Percentiles rank a stretch among this genome's conserved stretches.
phyloP scores from a whole-genome alignment of 2,888 invertebrate genomes.

The Synergus umbraculus region DNA sequence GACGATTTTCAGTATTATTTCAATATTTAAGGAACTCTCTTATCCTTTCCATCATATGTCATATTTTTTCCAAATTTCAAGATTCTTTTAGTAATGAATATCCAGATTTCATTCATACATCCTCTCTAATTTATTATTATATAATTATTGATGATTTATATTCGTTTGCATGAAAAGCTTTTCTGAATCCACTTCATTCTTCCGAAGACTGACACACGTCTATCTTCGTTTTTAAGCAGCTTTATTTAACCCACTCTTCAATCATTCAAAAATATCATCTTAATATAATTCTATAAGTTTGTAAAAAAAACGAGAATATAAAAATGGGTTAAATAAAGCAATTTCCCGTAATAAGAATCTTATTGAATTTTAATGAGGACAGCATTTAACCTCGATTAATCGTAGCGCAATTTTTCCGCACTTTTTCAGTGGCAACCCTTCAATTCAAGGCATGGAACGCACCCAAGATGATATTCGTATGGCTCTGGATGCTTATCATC shows the following conservation, averaged over 20 bases:
- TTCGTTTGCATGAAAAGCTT: background rate
- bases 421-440: slow-evolving; percentile 86
- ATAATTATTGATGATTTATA: slow-evolving; percentile 26
- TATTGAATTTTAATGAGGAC: slow-evolving; percentile 75
- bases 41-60: slow-evolving; percentile 10
- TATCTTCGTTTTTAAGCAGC: background rate
- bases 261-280: background rate
- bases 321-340: slow-evolving; percentile 22
- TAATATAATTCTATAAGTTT: background rate
- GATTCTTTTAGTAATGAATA: background rate
- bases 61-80: background rate
- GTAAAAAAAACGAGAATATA: background rate
- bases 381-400: slow-evolving; percentile 77
- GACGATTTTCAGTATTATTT: slow-evolving; percentile 40
- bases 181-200: background rate
- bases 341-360: slow-evolving; percentile 26
- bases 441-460: slow-evolving; percentile 76
- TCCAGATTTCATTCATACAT: slow-evolving; percentile 8
- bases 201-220: background rate
- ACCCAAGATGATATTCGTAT: slow-evolving; percentile 93
- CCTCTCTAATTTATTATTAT: background rate
- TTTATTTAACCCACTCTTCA: background rate
- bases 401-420: slow-evolving; percentile 87
- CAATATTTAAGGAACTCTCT: slow-evolving; percentile 2
- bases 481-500: slow-evolving; percentile 94